phyloP scores from a whole-genome alignment of 1,140 invertebrate species.

The Temnothorax nylanderi region DNA sequence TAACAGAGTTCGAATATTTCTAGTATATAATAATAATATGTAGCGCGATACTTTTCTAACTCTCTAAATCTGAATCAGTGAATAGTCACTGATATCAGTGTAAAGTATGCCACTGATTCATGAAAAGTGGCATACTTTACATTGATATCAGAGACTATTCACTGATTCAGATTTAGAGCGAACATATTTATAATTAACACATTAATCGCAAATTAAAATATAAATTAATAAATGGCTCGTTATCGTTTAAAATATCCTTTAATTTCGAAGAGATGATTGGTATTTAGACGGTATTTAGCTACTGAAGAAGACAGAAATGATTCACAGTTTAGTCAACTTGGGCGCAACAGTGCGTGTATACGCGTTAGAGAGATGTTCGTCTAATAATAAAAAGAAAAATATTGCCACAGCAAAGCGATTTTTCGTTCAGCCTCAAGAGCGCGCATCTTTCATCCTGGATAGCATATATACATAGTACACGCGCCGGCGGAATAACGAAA shows the following conservation, averaged over 20 bases:
- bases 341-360: background rate
- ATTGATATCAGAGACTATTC: too few relatives aligned
- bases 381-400: constrained; percentile 8
- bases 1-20: background rate
- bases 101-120: too few relatives aligned
- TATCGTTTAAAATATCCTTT: background rate
- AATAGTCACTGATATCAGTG: too few relatives aligned
- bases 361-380: constrained; percentile 22
- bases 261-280: background rate
- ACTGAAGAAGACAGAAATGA: background rate
- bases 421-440: constrained; percentile 2
- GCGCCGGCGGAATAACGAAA: constrained; percentile 77
- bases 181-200: background rate
- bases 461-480: background rate
- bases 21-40: background rate
- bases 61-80: too few relatives aligned
- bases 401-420: background rate
- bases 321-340: constrained; percentile 9
- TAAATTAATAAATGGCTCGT: background rate
- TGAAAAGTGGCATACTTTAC: too few relatives aligned
- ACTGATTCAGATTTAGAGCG: too few relatives aligned
- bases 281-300: background rate
- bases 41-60: background rate
- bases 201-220: background rate
- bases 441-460: constrained; percentile 38